These are phyloP conservation scores for Macrotis lagotis DNA, from an alignment of 2,113 vertebrate genomes.

Conservation along the genomic window DNA sequence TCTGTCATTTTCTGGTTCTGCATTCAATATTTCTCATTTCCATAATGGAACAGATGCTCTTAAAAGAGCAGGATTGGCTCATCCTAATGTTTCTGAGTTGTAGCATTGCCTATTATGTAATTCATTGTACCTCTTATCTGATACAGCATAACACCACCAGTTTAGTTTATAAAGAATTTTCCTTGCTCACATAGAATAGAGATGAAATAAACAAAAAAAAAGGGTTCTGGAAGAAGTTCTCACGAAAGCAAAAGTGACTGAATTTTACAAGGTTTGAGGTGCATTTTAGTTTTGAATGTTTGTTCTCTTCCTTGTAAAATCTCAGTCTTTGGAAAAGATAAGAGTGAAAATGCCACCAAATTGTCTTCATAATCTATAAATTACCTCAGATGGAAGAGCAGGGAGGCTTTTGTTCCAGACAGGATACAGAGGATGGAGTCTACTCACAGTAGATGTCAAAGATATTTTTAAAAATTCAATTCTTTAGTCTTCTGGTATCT, in stretches of 20 bases:
- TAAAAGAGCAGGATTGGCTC: neutral
- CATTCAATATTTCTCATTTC: neutral
- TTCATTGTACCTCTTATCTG: neutral
- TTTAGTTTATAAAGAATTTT: neutral
- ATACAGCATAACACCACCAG: neutral
- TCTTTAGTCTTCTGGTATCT: constrained; percentile 80
- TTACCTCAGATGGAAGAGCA: constrained; percentile 76
- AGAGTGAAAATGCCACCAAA: constrained; percentile 75
- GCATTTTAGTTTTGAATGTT: constrained; percentile 63
- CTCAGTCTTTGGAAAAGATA: constrained; percentile 17
- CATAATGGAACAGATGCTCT: neutral
- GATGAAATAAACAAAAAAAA: neutral
- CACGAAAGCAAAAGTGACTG: constrained; percentile 51
- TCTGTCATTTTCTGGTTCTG: neutral
- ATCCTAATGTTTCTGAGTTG: neutral
- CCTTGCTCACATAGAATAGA: neutral
- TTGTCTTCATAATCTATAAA: constrained; percentile 75
- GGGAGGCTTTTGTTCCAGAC: constrained; percentile 61
- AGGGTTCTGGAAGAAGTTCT: neutral
- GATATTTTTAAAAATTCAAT: constrained; percentile 72
- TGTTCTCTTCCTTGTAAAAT: constrained; percentile 31
- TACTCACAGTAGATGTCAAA: constrained; percentile 79
- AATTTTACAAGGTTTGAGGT: constrained; percentile 67
- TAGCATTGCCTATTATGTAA: neutral
- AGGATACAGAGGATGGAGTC: constrained; percentile 72